Conservation (phyloP, 35 echinoderm and acorn worm genomes). For the Heliocidaris erythrogramma region DNA sequence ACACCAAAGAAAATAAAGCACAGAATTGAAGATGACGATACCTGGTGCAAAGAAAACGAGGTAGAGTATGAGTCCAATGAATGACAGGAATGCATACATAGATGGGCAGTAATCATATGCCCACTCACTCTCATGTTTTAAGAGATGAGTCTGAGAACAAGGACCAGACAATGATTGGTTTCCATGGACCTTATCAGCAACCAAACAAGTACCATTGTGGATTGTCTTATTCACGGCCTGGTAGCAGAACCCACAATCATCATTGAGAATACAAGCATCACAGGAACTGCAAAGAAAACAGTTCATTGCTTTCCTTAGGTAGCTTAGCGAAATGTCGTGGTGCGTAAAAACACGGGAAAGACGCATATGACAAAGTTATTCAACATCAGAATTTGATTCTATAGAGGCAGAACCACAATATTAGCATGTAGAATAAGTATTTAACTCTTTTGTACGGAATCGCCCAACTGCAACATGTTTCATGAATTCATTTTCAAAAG, state of each 20-base stretch:
- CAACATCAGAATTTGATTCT: too few relatives aligned
- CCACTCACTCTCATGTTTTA: slow-evolving; percentile 46
- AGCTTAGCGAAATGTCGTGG: too few relatives aligned
- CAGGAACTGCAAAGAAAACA: slow-evolving; percentile 63
- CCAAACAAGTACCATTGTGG: slow-evolving; percentile 68
- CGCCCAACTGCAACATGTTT: too few relatives aligned
- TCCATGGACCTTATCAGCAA: background rate
- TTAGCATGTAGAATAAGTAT: too few relatives aligned
- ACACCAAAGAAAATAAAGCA: background rate
- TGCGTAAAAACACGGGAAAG: too few relatives aligned
- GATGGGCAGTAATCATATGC: slow-evolving; percentile 85
- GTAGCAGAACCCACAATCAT: slow-evolving; percentile 93
- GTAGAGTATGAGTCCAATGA: slow-evolving; percentile 82
- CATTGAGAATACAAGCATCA: slow-evolving; percentile 71
- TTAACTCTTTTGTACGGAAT: too few relatives aligned
- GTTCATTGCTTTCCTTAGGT: background rate
- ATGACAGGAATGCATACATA: slow-evolving; percentile 64
- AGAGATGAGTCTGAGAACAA: slow-evolving; percentile 47
- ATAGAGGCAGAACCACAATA: too few relatives aligned
- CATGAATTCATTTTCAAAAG: too few relatives aligned
- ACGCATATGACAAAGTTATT: too few relatives aligned
- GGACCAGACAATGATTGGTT: slow-evolving; percentile 57
- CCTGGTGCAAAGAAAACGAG: slow-evolving; percentile 93
- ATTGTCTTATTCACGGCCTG: slow-evolving; percentile 46
- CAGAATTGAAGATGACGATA: slow-evolving; percentile 15